phyloP scores from a whole-genome alignment of 1,140 invertebrate species.

The Drosophila arawakana region DNA sequence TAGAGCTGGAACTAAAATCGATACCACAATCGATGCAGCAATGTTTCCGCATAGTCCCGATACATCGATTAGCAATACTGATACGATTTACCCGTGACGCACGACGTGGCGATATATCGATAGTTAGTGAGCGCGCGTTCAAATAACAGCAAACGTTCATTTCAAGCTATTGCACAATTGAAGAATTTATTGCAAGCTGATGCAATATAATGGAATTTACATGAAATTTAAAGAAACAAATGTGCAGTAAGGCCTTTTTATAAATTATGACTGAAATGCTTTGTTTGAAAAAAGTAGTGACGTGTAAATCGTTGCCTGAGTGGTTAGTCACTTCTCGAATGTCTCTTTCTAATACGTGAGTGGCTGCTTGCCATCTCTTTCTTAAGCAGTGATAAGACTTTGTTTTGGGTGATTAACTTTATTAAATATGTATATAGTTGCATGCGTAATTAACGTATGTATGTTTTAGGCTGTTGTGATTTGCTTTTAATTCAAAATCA shows the following conservation, averaged over 20 bases:
- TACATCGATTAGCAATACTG: not conserved
- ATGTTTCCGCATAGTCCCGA: not conserved
- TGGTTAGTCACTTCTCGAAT: too few relatives aligned
- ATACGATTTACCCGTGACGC: too few relatives aligned
- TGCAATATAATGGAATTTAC: too few relatives aligned
- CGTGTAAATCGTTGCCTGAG: too few relatives aligned
- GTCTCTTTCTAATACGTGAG: constrained; percentile 7
- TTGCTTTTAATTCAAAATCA: constrained; percentile 41
- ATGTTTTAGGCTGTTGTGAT: constrained; percentile 41
- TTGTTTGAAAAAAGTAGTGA: too few relatives aligned
- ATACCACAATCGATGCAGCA: not conserved
- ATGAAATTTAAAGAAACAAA: too few relatives aligned
- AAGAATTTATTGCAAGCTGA: too few relatives aligned
- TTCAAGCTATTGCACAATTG: not conserved
- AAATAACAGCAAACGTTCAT: not conserved
- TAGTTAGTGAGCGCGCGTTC: not conserved
- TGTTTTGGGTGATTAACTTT: constrained; percentile 40
- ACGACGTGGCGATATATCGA: not conserved
- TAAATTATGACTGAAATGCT: too few relatives aligned
- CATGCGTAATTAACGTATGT: constrained; percentile 36
- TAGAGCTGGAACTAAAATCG: not conserved
- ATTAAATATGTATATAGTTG: constrained; percentile 49
- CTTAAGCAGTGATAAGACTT: not conserved
- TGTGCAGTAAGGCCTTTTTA: too few relatives aligned
- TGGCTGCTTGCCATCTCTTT: not conserved